Percentiles rank a stretch among this genome's conserved stretches.
phyloP scores from a whole-genome alignment of 2,113 vertebrate species.

The Triplophysa siluroides region DNA sequence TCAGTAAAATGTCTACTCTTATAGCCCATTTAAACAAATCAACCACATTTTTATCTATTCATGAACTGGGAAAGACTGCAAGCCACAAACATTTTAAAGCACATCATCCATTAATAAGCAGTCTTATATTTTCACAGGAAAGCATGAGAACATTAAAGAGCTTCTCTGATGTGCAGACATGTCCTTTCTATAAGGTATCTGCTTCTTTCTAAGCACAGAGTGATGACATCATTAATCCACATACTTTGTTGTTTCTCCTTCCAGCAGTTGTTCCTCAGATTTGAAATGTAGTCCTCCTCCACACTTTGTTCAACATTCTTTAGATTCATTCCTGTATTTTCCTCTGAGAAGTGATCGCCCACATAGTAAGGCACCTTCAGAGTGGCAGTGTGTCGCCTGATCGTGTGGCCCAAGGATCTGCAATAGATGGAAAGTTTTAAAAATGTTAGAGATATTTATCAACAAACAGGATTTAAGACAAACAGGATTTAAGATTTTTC shows the following conservation, averaged over 20 bases:
- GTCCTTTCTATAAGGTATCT: background rate
- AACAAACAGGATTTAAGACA: background rate
- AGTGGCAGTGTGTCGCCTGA: slow-evolving; percentile 84
- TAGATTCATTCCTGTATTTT: slow-evolving; percentile 86
- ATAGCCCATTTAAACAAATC: too few species aligned
- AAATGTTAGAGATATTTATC: background rate
- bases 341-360: slow-evolving; percentile 91
- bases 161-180: background rate
- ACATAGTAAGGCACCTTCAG: slow-evolving; percentile 92
- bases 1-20: too few species aligned
- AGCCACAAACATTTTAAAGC: background rate
- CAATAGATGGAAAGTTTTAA: background rate
- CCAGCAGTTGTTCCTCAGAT: slow-evolving; percentile 98
- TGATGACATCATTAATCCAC: slow-evolving; percentile 51
- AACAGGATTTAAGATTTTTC: background rate
- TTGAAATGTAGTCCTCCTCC: slow-evolving; percentile 96
- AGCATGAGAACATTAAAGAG: background rate
- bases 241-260: slow-evolving; percentile 97
- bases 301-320: slow-evolving; percentile 92
- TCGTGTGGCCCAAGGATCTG: slow-evolving; percentile 73
- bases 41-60: too few species aligned
- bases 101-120: background rate
- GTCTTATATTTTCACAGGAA: background rate
- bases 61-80: background rate
- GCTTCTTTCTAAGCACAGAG: background rate